Evolutionary conservation across 2,113 vertebrate species (phyloP).

Genomic region (Suncus etruscus): DNA sequence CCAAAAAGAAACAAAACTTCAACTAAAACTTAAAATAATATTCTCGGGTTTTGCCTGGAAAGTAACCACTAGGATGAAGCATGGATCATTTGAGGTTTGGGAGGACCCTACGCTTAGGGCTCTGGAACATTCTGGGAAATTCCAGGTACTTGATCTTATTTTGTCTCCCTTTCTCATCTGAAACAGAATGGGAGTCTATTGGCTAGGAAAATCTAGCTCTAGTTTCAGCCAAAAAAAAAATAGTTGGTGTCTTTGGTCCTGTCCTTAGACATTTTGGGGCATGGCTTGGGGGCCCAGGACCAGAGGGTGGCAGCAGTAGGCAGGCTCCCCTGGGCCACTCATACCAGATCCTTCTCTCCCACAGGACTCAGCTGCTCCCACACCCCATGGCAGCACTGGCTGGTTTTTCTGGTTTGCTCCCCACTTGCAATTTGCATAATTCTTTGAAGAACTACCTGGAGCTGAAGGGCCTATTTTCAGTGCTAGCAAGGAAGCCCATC

Average conservation of each 20-base stretch:
- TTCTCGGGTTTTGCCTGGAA: neutral
- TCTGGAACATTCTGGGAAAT: neutral
- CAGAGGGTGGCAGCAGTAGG: rapidly evolving
- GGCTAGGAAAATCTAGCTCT: neutral
- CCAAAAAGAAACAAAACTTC: too few species aligned
- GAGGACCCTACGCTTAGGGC: neutral
- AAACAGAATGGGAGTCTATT: neutral
- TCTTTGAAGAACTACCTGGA: conserved; percentile 46
- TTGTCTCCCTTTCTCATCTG: neutral
- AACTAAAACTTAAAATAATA: neutral
- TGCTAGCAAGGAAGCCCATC: neutral
- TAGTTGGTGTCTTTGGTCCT: neutral
- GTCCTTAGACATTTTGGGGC: too few species aligned
- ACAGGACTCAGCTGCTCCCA: neutral
- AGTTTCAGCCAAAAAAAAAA: neutral
- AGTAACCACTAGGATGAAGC: neutral
- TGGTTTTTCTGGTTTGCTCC: conserved; percentile 74
- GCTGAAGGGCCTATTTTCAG: conserved; percentile 33
- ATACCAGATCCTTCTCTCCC: neutral
- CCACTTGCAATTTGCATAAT: conserved; percentile 54
- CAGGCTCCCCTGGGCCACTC: neutral
- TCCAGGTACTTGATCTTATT: neutral
- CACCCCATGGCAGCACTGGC: neutral
- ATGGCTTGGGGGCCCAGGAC: neutral
- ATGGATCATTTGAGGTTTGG: neutral